Conservation (phyloP, 1,140 invertebrate species). For the Drosophila pseudoananassae region DNA sequence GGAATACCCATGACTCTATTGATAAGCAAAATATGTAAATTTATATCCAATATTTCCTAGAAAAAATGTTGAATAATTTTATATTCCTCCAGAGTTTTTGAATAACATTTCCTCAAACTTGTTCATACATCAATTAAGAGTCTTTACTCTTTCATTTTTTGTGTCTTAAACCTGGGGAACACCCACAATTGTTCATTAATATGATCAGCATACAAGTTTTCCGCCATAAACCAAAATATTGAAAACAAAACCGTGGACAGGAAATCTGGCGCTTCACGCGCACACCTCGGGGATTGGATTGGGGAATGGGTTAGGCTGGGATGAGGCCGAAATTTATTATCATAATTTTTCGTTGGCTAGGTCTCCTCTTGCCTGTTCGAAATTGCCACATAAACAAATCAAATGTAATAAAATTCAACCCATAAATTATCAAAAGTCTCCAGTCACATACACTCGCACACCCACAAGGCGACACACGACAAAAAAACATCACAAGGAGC, state of each 20-base stretch:
- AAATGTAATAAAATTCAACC: conserved; percentile 74
- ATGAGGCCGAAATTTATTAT: conserved; percentile 39
- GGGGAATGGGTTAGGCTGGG: conserved; percentile 17
- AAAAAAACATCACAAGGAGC: conserved; percentile 44
- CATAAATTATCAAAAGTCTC: conserved; percentile 63
- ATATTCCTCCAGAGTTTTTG: neutral
- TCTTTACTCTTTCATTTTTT: neutral
- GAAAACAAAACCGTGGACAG: conserved; percentile 52
- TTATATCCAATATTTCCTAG: neutral
- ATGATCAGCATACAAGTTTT: conserved; percentile 51
- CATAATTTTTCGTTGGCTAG: conserved; percentile 24
- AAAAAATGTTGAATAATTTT: neutral
- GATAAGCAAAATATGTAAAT: too few species aligned
- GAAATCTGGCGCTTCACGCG: conserved; percentile 75
- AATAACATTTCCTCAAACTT: neutral
- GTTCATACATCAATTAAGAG: neutral
- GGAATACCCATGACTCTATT: too few species aligned
- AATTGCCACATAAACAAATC: conserved; percentile 69
- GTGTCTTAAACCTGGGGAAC: neutral
- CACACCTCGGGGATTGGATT: conserved; percentile 24
- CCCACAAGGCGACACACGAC: conserved; percentile 28
- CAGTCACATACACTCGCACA: conserved; percentile 7
- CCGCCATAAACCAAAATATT: conserved; percentile 48
- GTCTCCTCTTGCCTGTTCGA: conserved; percentile 20
- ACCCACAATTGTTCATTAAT: conserved; percentile 48